A percentile compares a stretch with the other conserved stretches of the same genome.
Conservation (phyloP, 2,888 invertebrate genomes). For the Ophion slaviceki region DNA sequence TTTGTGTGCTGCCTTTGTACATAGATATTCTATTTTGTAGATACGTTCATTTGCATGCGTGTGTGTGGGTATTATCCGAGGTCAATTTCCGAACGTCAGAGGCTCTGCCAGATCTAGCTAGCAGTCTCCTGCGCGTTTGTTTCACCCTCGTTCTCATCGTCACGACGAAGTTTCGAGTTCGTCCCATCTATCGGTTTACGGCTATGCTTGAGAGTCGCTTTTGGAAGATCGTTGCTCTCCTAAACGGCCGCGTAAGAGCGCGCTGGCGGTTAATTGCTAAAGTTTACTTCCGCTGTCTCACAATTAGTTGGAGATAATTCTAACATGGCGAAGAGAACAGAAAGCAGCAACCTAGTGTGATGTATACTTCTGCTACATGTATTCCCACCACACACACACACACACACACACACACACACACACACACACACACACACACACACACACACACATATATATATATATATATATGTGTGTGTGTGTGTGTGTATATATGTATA, state of each 20-base stretch:
- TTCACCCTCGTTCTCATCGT: constrained; percentile 43
- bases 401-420: not conserved
- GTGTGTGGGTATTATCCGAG: constrained; percentile 12
- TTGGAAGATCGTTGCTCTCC: constrained; percentile 46
- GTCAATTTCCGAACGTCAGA: constrained; percentile 59
- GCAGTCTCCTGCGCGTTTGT: constrained; percentile 40
- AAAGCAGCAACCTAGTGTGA: constrained; percentile 20
- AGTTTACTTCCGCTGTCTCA: constrained; percentile 66
- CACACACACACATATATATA: too few relatives aligned
- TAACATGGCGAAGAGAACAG: constrained; percentile 50
- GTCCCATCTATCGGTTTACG: constrained; percentile 57
- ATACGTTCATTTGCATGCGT: not conserved
- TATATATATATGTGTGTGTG: too few relatives aligned
- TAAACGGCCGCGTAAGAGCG: constrained; percentile 65
- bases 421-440: too few relatives aligned
- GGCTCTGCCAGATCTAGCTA: constrained; percentile 16
- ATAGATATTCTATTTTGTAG: not conserved
- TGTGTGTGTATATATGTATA: not conserved
- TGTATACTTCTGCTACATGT: constrained; percentile 35
- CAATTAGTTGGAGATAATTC: constrained; percentile 68
- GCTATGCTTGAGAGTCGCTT: constrained; percentile 40
- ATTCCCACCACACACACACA: not conserved
- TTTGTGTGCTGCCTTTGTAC: not conserved
- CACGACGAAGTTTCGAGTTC: constrained; percentile 63
- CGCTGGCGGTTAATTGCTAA: constrained; percentile 70